Base-by-base conservation (phyloP, 2,797 vertebrate genomes). In the Tenualosa thibaudeaui region DNA sequence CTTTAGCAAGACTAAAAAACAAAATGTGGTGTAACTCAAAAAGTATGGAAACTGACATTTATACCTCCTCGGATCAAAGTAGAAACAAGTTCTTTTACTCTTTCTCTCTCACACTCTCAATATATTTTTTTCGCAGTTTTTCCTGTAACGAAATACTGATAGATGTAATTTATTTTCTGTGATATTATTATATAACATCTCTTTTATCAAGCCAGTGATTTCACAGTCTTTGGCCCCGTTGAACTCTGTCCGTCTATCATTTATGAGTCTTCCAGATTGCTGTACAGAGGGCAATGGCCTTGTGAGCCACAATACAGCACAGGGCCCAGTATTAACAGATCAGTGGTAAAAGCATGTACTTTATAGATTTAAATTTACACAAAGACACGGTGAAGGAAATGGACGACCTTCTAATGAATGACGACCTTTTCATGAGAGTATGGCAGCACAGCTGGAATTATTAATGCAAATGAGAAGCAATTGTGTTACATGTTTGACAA, bases 201-300 rank as follows among this genome's bases (percentile, higher is more conserved):
- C 58, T 88, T 86, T 87, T 84, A 84, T 60, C 50, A 53, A 65
- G 2, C 51, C 83, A 60, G 81, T 86, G 85, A 87, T 22, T 68
- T 84, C 24, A 37, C 71, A 37, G 60, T 65, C 24, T 19, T 75
- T 17, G 65, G 81, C 82, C 46, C 43, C 46, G 60, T 31, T 88
- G 86, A 91, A 90, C 88, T 86, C 83, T 91, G 83, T 86, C 82
- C 83, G 86, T 85, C 75, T 90, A 56, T 86, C 26, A 19, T 89
- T 88, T 85, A 56, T 81, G 19, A 26, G 17, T 15, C 37, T n/a
- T 10, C 46, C 49, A 86, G 81, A 88, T 87, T 85, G 13, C 31
- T 40, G 17, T 40, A 86, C 37, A 90, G 84, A 19, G 88, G 86
- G 46, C 65, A 85, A 84, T 83, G 31, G 31, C 31, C 37, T 75